A percentile compares a stretch with the other conserved stretches of the same genome.
Conservation (phyloP, 92 coral and sea anemone genomes). For the Phenganax subtilis region DNA sequence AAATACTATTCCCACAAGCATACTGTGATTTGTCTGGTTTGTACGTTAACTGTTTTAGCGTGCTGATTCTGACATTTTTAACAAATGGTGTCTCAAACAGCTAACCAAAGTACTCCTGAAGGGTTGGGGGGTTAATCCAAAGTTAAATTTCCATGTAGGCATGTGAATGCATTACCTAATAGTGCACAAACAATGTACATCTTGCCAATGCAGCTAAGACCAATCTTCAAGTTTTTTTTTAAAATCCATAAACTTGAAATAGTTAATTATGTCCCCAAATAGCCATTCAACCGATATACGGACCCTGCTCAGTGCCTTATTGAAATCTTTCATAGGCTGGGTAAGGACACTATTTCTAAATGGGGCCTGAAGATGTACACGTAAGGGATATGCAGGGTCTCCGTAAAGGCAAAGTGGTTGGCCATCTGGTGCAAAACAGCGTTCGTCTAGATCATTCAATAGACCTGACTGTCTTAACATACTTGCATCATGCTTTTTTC, state of each 20-base stretch:
- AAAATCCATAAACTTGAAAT: too few relatives aligned
- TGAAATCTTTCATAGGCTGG: too few relatives aligned
- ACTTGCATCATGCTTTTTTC: slow-evolving; percentile 15
- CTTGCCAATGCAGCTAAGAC: slow-evolving; percentile 35
- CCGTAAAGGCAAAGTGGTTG: slow-evolving; percentile 29
- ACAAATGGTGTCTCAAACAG: too few relatives aligned
- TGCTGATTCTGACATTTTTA: too few relatives aligned
- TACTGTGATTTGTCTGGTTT: too few relatives aligned
- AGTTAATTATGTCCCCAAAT: too few relatives aligned
- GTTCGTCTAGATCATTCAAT: slow-evolving; percentile 12
- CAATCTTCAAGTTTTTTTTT: slow-evolving; percentile 15
- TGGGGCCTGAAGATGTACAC: too few relatives aligned
- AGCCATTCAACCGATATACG: background rate
- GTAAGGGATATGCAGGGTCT: too few relatives aligned
- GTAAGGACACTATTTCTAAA: slow-evolving; percentile 25
- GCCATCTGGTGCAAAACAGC: slow-evolving; percentile 30
- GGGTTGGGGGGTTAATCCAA: slow-evolving; percentile 30
- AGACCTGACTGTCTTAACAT: slow-evolving; percentile 45
- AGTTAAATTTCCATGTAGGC: slow-evolving; percentile 31
- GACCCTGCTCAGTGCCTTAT: slow-evolving; percentile 30
- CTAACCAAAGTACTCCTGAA: slow-evolving; percentile 24
- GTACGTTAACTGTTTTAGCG: too few relatives aligned
- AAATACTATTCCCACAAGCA: too few relatives aligned
- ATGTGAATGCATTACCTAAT: slow-evolving; percentile 37
- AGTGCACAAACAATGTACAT: slow-evolving; percentile 37